phyloP scores from a whole-genome alignment of 2,888 invertebrate genomes.

The Rhingia campestris region DNA sequence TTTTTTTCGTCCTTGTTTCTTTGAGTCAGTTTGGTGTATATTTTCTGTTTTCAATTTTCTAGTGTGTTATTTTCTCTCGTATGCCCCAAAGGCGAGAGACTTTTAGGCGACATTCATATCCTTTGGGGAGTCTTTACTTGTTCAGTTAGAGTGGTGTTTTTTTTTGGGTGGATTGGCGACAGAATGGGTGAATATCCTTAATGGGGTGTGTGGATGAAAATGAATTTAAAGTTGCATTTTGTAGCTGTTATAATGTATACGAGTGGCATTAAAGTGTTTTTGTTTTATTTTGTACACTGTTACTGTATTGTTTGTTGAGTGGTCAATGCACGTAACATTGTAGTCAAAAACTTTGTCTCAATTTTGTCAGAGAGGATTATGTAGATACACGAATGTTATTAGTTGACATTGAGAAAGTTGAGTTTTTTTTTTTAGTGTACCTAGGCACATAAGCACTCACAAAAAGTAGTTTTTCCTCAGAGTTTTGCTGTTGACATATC shows the following conservation, averaged over 20 bases:
- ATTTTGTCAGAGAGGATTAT: not conserved
- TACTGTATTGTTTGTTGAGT: slow-evolving; percentile 18
- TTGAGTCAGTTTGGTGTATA: not conserved
- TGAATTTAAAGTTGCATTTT: slow-evolving; percentile 68
- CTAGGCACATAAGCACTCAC: too few relatives aligned
- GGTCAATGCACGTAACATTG: slow-evolving; percentile 19
- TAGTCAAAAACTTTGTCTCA: not conserved
- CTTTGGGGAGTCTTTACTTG: slow-evolving; percentile 61
- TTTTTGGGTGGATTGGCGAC: slow-evolving; percentile 9
- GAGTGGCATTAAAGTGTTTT: slow-evolving; percentile 36
- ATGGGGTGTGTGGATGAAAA: slow-evolving; percentile 55
- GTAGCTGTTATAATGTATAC: slow-evolving; percentile 31
- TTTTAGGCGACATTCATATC: slow-evolving; percentile 67
- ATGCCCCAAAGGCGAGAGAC: slow-evolving; percentile 57
- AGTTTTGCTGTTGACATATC: not conserved
- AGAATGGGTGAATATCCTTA: slow-evolving; percentile 40
- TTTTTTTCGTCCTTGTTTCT: slow-evolving; percentile 8
- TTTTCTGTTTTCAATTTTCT: slow-evolving; percentile 21
- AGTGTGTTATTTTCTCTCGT: slow-evolving; percentile 29
- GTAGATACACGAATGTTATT: too few relatives aligned
- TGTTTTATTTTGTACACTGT: slow-evolving; percentile 20
- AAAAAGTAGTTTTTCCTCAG: not conserved
- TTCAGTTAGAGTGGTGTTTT: slow-evolving; percentile 3
- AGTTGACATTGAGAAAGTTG: too few relatives aligned
- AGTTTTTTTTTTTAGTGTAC: too few relatives aligned